Base-by-base conservation (phyloP, 2,888 invertebrate genomes). In the Nomada ferruginata region DNA sequence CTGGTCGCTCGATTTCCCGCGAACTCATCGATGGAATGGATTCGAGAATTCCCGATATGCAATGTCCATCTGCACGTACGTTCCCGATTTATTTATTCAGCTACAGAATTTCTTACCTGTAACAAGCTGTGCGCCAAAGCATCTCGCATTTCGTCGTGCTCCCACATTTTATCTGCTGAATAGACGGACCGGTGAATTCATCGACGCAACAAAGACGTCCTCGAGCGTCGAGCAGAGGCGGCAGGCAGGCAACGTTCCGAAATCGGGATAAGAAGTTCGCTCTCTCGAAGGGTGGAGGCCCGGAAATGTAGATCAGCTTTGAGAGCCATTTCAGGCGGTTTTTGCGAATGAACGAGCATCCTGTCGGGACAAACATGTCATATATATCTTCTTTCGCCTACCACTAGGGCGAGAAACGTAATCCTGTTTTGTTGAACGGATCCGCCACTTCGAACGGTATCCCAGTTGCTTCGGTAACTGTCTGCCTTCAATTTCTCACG, bases 291-390 rank as follows among this genome's bases (percentile, higher is more conserved):
- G 63, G 68, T 23, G 36, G 26, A 42, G 50, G 26, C 44, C 29
- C 47, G 18, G 42, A 29, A 44, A 78, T 77, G 68, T 75, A 71
- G 72, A 82, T 82, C 80, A 80, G 53, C 59, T 20, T 18, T n/a
- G 59, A 71, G 63, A 44, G 68, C 68, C 71, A 57, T 72, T 64
- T 59, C 75, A 47, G 26, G 44, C 55, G 53, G 80, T 80, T 80
- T 80, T 80, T 75, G 74, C 10, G 55, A 42, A 29, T 44, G 59
- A 18, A 11, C 26, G 63, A 36, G 61, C 15, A 74, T 63, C 59
- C 76, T 76, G 66, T 75, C 53, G 68, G 63, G 61, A 76, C 80
- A 68, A 82, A 82, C 80, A 82, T 64, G 64, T 64, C 71, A 20
- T 71, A 64, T 72, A 74, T 71, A 70, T 75, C 74, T 71, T 71